Conservation (phyloP, 2,113 vertebrate species). For the Dendrocopos noguchii region DNA sequence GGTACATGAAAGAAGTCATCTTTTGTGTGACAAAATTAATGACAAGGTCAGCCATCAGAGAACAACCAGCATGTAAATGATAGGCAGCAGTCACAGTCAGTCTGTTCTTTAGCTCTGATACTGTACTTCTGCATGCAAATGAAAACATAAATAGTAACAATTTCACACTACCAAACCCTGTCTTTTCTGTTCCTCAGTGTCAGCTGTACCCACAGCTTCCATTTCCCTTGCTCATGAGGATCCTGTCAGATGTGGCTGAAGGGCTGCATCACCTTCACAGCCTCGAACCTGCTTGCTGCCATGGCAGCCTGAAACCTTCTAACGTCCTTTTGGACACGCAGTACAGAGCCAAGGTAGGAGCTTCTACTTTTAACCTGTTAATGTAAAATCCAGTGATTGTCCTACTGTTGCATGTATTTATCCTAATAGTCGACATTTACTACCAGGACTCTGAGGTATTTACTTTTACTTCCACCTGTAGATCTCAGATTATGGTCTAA, state of each 20-base stretch:
- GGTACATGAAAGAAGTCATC: slow-evolving; percentile 39
- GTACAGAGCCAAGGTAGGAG: slow-evolving; percentile 76
- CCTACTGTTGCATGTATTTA: neutral
- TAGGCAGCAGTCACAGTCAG: neutral
- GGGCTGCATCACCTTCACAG: slow-evolving; percentile 75
- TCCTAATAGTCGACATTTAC: neutral
- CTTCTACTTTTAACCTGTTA: neutral
- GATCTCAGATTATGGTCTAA: slow-evolving; percentile 64
- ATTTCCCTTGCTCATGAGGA: slow-evolving; percentile 51
- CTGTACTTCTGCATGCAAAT: neutral
- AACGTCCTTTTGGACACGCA: slow-evolving; percentile 75
- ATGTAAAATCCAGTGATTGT: neutral
- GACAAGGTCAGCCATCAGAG: neutral
- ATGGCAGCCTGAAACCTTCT: slow-evolving; percentile 73
- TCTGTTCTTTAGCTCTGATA: neutral
- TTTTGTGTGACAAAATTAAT: neutral
- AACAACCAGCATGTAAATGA: neutral
- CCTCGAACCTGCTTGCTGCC: slow-evolving; percentile 33
- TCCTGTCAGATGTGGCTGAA: slow-evolving; percentile 72
- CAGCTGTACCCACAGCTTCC: slow-evolving; percentile 71
- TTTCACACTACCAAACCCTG: neutral
- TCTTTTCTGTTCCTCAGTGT: slow-evolving; percentile 37
- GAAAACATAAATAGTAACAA: neutral
- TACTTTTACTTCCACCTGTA: neutral
- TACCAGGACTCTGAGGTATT: neutral